A percentile compares a stretch with the other conserved stretches of the same genome.
phyloP scores from a whole-genome alignment of 2,888 invertebrate species.

The Synergus umbraculus region DNA sequence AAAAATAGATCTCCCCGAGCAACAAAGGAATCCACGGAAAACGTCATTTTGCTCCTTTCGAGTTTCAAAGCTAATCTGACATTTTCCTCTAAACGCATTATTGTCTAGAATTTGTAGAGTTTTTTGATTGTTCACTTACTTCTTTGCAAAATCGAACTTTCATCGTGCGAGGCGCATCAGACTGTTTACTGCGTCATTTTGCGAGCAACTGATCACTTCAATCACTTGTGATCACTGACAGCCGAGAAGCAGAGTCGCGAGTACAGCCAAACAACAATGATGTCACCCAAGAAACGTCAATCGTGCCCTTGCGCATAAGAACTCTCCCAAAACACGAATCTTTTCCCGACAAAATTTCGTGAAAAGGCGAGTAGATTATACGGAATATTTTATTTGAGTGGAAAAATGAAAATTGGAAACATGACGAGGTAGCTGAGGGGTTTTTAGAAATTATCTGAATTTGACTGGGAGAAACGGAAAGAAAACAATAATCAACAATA shows the following conservation, averaged over 20 bases:
- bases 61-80: not conserved
- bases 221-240: slow-evolving; percentile 45
- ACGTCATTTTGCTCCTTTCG: not conserved
- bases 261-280: slow-evolving; percentile 48
- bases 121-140: slow-evolving; percentile 61
- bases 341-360: not conserved
- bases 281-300: slow-evolving; percentile 41
- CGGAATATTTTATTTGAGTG: not conserved
- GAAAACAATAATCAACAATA: slow-evolving; percentile 70
- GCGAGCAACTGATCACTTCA: slow-evolving; percentile 54
- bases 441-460: not conserved
- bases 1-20: slow-evolving; percentile 27
- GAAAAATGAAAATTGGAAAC: not conserved
- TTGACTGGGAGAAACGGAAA: slow-evolving; percentile 49
- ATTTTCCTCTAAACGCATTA: not conserved
- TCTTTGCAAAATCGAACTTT: slow-evolving; percentile 66
- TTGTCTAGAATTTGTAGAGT: not conserved
- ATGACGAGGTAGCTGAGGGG: not conserved
- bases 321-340: not conserved
- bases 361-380: not conserved
- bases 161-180: slow-evolving; percentile 69
- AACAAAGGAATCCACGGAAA: slow-evolving; percentile 18
- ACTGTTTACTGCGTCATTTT: slow-evolving; percentile 72
- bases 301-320: slow-evolving; percentile 39
- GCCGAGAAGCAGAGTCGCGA: slow-evolving; percentile 28